Conservation (phyloP, 1,140 invertebrate genomes). For the Pseudomyrmex cubaensis region DNA sequence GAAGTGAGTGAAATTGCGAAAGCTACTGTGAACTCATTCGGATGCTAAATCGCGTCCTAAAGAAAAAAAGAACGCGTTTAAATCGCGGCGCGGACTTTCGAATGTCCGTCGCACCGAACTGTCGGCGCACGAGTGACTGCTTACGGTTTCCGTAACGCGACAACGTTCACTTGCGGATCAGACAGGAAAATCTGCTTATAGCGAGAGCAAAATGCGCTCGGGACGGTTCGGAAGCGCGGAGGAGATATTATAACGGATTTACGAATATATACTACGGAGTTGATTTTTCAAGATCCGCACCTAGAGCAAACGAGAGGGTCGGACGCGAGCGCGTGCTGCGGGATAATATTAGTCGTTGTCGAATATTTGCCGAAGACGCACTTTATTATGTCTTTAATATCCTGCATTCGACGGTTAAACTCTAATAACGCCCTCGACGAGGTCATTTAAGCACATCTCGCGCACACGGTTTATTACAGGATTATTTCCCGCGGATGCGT, state of each 20-base stretch:
- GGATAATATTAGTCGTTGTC: conserved; percentile 36
- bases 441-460: neutral
- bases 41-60: neutral
- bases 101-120: neutral
- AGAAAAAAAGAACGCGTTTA: neutral
- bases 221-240: neutral
- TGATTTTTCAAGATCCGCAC: conserved; percentile 59
- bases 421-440: too few species aligned
- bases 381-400: conserved; percentile 16
- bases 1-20: neutral
- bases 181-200: conserved; percentile 73
- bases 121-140: neutral
- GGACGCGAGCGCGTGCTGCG: neutral
- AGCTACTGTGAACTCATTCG: too few species aligned
- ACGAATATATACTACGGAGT: conserved; percentile 42
- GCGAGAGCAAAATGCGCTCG: conserved; percentile 52
- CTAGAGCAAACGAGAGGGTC: neutral
- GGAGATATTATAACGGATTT: conserved; percentile 57
- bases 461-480: neutral
- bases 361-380: conserved; percentile 24
- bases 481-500: conserved; percentile 11
- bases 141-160: conserved; percentile 30
- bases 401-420: conserved; percentile 14
- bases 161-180: conserved; percentile 60
- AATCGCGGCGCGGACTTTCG: neutral